Evolutionary conservation across 2,113 vertebrate species (phyloP), one percentile per base, ranked within the genome.

Genomic region (Petrocephalus microphthalmus): DNA sequence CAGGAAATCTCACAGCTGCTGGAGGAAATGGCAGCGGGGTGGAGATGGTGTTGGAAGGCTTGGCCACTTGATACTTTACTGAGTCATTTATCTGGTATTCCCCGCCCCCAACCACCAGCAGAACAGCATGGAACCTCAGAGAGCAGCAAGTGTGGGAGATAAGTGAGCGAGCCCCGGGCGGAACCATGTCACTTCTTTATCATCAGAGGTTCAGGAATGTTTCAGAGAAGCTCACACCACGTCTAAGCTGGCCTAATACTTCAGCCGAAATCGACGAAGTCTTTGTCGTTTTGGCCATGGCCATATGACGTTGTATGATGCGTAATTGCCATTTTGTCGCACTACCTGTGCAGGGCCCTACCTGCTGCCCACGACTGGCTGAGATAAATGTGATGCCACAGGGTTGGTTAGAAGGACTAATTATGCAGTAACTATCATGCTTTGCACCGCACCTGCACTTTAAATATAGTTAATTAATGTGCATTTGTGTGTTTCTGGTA

Each of bases 1-100:
- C 74, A 83, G 74, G 74, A 88, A 88, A 88, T 74, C 81, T 20
- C 64, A 42, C 49, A 2, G 33, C 37, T 13, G 52, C 67, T 54
- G 71, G 7, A 81, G 84, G 84, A 56, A 85, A 54, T 8, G 7
- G 51, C 87, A 53, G 74, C 22, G 17, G 53, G 87, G 78, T 47
- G 87, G 87, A 84, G 52, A 33, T 49, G 37, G 37, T 37, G 47
- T 47, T 20, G 20, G 45, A 22, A 87, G 13, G 37, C 47, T 53
- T 15, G 53, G 54, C 8, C 19, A 42, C 52, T 20, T n/a, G 20
- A 51, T 37, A 33, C 52, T 29, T 25, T n/a, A 85, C 84, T 37
- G 51, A 60, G 15, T 60, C 7, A 60, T n/a, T 17, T 51, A 51
- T 45, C 42, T 84, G 42, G 13, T 13, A 17, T 15, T 15, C 71